Evolutionary conservation across 1,140 invertebrate genomes (phyloP).

Genomic region (Caenorhabditis briggsae): DNA sequence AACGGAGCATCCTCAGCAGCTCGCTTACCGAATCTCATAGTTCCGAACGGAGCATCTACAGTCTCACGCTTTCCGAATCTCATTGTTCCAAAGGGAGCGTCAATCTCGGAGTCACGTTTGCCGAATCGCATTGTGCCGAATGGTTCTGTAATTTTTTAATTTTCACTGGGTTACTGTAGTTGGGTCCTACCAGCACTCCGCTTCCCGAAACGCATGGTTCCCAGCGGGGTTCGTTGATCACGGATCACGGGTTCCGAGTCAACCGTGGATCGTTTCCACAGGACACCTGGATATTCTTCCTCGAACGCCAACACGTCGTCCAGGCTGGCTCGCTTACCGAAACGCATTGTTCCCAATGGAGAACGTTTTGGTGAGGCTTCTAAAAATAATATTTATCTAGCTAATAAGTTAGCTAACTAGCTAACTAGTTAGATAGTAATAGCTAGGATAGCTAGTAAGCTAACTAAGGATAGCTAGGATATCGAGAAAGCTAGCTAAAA

Average conservation of each 20-base stretch:
- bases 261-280: slow-evolving; percentile 43
- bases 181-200: slow-evolving; percentile 40
- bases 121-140: slow-evolving; percentile 64
- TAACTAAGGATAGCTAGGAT: no score
- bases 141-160: neutral
- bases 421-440: no score
- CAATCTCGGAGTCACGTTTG: slow-evolving; percentile 43
- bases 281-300: neutral
- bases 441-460: no score
- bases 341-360: slow-evolving; percentile 68
- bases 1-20: slow-evolving; percentile 59
- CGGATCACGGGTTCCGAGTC: slow-evolving; percentile 50
- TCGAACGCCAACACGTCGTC: neutral
- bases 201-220: slow-evolving; percentile 72
- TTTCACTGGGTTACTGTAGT: neutral
- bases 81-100: slow-evolving; percentile 51
- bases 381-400: neutral
- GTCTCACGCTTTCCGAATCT: slow-evolving; percentile 51
- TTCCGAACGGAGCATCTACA: slow-evolving; percentile 62
- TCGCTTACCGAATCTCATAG: slow-evolving; percentile 57
- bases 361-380: slow-evolving; percentile 51
- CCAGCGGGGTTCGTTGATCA: slow-evolving; percentile 67
- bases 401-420: no score
- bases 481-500: no score
- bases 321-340: slow-evolving; percentile 62